A percentile compares a stretch with the other conserved stretches of the same genome.
phyloP scores from a whole-genome alignment of 2,113 vertebrate genomes.

The Cinclus mexicanus region DNA sequence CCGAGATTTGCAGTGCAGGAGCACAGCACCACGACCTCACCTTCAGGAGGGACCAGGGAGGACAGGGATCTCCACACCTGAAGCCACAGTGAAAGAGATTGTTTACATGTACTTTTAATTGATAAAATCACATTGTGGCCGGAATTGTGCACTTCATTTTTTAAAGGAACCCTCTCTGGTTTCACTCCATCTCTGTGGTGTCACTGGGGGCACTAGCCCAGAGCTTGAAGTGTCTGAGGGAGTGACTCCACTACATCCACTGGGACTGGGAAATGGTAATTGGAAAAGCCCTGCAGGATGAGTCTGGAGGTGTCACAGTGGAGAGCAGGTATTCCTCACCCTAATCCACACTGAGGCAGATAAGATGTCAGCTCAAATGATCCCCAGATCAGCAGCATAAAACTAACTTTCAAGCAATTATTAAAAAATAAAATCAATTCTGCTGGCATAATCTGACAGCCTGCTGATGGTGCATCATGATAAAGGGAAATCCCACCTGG shows the following conservation, averaged over 20 bases:
- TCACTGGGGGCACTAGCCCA: slow-evolving; percentile 68
- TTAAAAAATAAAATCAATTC: slow-evolving; percentile 6
- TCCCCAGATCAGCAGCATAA: not conserved
- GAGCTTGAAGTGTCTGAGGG: not conserved
- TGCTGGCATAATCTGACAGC: slow-evolving; percentile 31
- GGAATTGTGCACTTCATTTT: not conserved
- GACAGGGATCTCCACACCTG: too few relatives aligned
- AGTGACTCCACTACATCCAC: slow-evolving; percentile 55
- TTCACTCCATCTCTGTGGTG: slow-evolving; percentile 30
- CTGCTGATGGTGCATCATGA: not conserved
- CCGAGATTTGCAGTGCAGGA: not conserved
- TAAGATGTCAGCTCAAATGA: not conserved
- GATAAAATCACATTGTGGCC: not conserved
- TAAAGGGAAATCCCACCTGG: not conserved
- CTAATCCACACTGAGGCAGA: not conserved
- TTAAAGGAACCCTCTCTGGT: not conserved
- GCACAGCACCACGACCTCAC: not conserved
- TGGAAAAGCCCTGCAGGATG: not conserved
- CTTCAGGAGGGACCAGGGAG: not conserved
- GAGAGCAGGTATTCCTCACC: not conserved
- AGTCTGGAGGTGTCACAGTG: not conserved
- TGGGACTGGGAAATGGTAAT: not conserved
- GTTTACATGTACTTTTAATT: rapidly evolving
- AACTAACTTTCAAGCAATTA: slow-evolving; percentile 39
- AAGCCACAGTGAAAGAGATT: not conserved